phyloP scores from a whole-genome alignment of 1,140 invertebrate genomes.

The Drosophila nigrodunni region DNA sequence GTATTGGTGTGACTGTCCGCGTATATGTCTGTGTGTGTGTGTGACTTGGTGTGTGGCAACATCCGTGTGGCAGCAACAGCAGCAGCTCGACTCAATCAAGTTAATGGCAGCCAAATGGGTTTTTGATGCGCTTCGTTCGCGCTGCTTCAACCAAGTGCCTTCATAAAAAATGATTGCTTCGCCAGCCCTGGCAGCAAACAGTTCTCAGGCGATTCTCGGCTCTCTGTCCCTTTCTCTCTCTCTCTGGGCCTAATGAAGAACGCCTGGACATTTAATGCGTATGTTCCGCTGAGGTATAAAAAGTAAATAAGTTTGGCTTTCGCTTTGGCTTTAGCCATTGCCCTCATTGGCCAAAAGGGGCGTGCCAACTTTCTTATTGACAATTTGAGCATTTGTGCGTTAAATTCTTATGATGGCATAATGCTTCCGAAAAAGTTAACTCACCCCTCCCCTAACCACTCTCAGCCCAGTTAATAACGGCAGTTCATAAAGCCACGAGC shows the following conservation, averaged over 20 bases:
- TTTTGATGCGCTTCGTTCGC: constrained; percentile 73
- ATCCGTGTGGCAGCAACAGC: constrained; percentile 40
- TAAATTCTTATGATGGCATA: constrained; percentile 79
- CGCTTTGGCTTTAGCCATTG: constrained; percentile 36
- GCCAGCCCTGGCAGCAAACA: constrained; percentile 36
- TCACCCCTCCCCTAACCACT: neutral
- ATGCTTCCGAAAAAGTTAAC: constrained; percentile 42
- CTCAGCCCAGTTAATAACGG: constrained; percentile 64
- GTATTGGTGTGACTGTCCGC: neutral
- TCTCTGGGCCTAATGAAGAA: constrained; percentile 68
- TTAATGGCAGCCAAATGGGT: constrained; percentile 81
- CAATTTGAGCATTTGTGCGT: constrained; percentile 81
- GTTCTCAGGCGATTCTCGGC: constrained; percentile 1
- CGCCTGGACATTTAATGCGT: constrained; percentile 74
- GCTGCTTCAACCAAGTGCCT: constrained; percentile 50
- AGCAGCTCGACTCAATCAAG: constrained; percentile 80
- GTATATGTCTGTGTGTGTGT: neutral
- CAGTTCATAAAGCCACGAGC: constrained; percentile 71
- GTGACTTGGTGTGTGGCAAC: constrained; percentile 8
- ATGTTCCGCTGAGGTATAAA: constrained; percentile 65
- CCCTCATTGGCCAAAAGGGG: constrained; percentile 23
- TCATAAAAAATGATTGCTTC: constrained; percentile 80
- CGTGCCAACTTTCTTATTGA: constrained; percentile 78
- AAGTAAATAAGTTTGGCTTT: constrained; percentile 60
- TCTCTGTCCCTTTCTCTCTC: neutral